Evolutionary conservation across 2,888 invertebrate species (phyloP), one percentile per base, ranked within the genome.

Genomic region (Brachyopa scutellaris): DNA sequence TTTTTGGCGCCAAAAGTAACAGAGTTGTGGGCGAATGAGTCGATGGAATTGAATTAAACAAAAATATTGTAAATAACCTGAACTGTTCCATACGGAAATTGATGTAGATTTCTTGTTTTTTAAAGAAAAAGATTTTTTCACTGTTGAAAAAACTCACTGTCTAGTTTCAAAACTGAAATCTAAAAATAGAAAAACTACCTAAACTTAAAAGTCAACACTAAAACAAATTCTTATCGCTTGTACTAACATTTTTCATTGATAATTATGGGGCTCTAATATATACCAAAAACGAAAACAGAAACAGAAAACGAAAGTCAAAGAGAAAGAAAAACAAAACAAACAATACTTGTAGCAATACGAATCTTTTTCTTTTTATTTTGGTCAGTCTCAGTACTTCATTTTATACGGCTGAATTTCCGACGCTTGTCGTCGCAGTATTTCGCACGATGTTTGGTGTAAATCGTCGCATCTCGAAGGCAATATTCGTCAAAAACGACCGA

Each of bases 311-410:
- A 64, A 49, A 64, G 38, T 57, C 59, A 3, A 8, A 45, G 31
- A 42, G 17, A 62, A 49, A 26, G 11, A 36, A 76, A 67, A 76
- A 51, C 23, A 76, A 76, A 76, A 76, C 59, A 76, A 76, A 76
- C 76, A 53, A 47, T 42, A n/a, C 49, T 66, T 19, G 29, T 38
- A 17, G 47, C 47, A 64, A 36, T 13, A 47, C 21, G 11, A 26
- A 26, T 26, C 26, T 2, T 36, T 36, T n/a, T n/a, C n/a, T n/a
- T n/a, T n/a, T n/a, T n/a, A n/a, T n/a, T n/a, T n/a, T n/a, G n/a
- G n/a, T n/a, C n/a, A n/a, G 1, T 4, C 6, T 26, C 13, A 13
- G 19, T 29, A 26, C 6, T 8, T 26, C 36, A 49, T 17, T 61
- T 31, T 51, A 26, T 42, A 62, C 53, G 51, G 61, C 45, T 61